Conservation (phyloP, 2,888 invertebrate species). For the Emmelina monodactyla region DNA sequence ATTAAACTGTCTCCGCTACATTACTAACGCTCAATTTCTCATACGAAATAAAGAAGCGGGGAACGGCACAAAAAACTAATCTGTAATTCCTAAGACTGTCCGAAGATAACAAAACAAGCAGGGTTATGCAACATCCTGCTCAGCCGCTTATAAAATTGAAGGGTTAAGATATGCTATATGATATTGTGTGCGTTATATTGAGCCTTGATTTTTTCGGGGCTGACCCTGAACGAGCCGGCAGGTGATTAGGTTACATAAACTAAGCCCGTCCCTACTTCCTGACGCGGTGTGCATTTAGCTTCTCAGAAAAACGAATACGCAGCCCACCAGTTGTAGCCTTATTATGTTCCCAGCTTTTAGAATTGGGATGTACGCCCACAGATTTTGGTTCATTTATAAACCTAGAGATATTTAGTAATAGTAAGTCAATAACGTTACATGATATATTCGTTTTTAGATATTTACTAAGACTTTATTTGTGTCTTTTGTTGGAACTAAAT, state of each 20-base stretch:
- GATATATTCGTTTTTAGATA: too few relatives aligned
- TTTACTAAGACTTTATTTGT: too few relatives aligned
- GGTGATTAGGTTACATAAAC: slow-evolving; percentile 67
- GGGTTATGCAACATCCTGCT: slow-evolving; percentile 65
- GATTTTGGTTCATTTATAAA: too few relatives aligned
- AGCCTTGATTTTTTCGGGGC: slow-evolving; percentile 55
- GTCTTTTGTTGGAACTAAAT: too few relatives aligned
- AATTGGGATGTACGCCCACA: neutral
- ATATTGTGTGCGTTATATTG: slow-evolving; percentile 37
- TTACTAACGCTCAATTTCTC: slow-evolving; percentile 34
- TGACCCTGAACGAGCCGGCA: slow-evolving; percentile 49
- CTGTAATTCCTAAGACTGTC: slow-evolving; percentile 50
- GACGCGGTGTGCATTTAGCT: slow-evolving; percentile 58
- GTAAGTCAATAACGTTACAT: too few relatives aligned
- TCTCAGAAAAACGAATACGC: slow-evolving; percentile 56
- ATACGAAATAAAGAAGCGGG: slow-evolving; percentile 26
- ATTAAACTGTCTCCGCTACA: slow-evolving; percentile 22
- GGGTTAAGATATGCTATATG: slow-evolving; percentile 46
- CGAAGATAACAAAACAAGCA: slow-evolving; percentile 58
- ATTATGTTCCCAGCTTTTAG: slow-evolving; percentile 38
- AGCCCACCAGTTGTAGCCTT: slow-evolving; percentile 46
- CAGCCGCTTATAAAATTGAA: slow-evolving; percentile 27
- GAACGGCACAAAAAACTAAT: slow-evolving; percentile 52
- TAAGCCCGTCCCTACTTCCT: slow-evolving; percentile 61
- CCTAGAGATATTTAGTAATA: too few relatives aligned